These are phyloP conservation scores for Tonatia bakeri DNA, from an alignment of 2,113 vertebrate species.

Conservation along the genomic window DNA sequence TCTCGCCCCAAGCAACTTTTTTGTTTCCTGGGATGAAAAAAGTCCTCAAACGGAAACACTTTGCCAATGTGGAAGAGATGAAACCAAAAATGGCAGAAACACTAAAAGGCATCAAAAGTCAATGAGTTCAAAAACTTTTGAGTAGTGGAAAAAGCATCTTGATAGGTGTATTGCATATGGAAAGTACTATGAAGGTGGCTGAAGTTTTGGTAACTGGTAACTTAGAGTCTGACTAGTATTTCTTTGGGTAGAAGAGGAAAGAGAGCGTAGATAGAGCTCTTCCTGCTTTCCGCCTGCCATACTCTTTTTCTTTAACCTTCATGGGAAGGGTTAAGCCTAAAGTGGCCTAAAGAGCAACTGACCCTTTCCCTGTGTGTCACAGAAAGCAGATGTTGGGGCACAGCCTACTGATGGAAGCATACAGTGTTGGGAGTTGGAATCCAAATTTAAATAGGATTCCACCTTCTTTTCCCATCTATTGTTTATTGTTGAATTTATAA, in stretches of 20 bases:
- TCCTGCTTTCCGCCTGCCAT: neutral
- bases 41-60: too few relatives aligned
- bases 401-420: neutral
- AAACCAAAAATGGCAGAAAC: too few relatives aligned
- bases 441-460: neutral
- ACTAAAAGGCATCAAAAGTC: too few relatives aligned
- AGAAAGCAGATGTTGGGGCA: neutral
- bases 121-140: too few relatives aligned
- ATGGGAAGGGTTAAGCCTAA: neutral
- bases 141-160: too few relatives aligned
- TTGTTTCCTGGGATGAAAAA: too few relatives aligned
- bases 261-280: neutral
- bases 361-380: neutral
- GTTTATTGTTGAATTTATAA: neutral
- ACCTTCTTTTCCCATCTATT: neutral
- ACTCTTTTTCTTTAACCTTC: neutral
- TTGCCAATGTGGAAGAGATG: too few relatives aligned
- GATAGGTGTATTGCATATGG: too few relatives aligned
- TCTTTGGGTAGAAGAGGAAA: neutral
- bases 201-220: neutral
- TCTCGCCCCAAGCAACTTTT: too few relatives aligned
- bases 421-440: neutral
- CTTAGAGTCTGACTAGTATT: neutral
- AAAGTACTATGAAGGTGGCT: too few relatives aligned
- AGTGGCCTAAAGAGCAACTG: neutral